Evolutionary conservation across 2,113 vertebrate species (phyloP).

Genomic region (Cyanoderma ruficeps): DNA sequence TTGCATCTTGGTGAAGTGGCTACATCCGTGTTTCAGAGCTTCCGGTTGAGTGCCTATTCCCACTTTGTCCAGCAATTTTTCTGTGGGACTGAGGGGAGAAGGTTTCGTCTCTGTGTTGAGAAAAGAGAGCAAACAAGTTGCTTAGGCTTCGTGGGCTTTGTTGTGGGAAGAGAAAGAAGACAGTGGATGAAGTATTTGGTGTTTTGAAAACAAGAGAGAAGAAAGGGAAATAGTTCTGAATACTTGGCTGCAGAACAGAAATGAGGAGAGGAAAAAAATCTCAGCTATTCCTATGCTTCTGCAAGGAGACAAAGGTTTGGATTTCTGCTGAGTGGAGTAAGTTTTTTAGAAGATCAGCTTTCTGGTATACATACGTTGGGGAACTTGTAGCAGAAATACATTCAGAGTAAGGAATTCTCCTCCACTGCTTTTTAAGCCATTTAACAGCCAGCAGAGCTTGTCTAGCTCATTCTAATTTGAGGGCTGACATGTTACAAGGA

Average conservation of each 20-base stretch:
- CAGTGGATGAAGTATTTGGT: background rate
- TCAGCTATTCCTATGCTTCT: background rate
- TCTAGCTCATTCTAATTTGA: background rate
- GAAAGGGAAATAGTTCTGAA: background rate
- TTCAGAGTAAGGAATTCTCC: background rate
- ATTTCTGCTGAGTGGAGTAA: background rate
- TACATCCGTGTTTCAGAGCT: background rate
- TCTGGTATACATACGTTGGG: background rate
- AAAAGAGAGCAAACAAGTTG: background rate
- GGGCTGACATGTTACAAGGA: background rate
- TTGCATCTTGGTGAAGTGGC: background rate
- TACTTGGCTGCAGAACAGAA: background rate
- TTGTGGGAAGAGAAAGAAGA: background rate
- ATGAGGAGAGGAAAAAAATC: background rate
- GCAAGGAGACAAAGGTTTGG: background rate
- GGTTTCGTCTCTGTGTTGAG: background rate
- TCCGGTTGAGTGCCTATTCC: background rate
- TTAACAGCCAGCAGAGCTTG: background rate
- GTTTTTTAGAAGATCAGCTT: background rate
- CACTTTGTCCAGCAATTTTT: background rate
- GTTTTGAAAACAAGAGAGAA: background rate
- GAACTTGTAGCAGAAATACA: background rate
- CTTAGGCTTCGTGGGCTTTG: background rate
- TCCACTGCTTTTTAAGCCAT: background rate
- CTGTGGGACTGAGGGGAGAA: background rate